phyloP scores from a whole-genome alignment of 2,797 vertebrate genomes.

The Notolepis coatsorum region DNA sequence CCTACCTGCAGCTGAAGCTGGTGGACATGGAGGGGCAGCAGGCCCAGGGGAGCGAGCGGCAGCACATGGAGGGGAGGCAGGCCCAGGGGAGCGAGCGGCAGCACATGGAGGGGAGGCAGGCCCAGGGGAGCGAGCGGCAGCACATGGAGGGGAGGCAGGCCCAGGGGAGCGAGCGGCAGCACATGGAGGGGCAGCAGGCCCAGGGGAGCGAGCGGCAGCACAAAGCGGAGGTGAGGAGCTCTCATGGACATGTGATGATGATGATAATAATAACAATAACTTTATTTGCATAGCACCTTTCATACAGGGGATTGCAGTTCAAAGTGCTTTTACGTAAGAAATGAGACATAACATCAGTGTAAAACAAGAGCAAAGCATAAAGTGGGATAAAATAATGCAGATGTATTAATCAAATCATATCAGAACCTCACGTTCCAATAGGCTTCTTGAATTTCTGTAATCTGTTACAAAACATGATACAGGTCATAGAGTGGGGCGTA shows the following conservation, averaged over 20 bases:
- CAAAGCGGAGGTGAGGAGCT: constrained; percentile 91
- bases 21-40: constrained; percentile 94
- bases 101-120: too few species aligned
- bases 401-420: not conserved
- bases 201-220: constrained; percentile 91
- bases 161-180: constrained; percentile 88
- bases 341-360: too few species aligned
- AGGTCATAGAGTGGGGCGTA: too few species aligned
- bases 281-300: too few species aligned
- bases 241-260: not conserved
- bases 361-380: too few species aligned
- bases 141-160: constrained; percentile 93
- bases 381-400: not conserved
- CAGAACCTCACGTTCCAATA: too few species aligned
- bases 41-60: constrained; percentile 87
- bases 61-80: constrained; percentile 93
- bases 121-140: constrained; percentile 87
- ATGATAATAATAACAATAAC: too few species aligned
- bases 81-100: too few species aligned
- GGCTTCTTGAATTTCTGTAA: too few species aligned
- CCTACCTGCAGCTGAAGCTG: constrained; percentile 93
- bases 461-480: too few species aligned
- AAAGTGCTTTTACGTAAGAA: too few species aligned
- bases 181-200: constrained; percentile 92
- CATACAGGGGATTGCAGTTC: too few species aligned